A percentile compares a stretch with the other conserved stretches of the same genome.
Evolutionary conservation across 1,140 invertebrate species (phyloP).

Genomic region (Drosophila arawakana): DNA sequence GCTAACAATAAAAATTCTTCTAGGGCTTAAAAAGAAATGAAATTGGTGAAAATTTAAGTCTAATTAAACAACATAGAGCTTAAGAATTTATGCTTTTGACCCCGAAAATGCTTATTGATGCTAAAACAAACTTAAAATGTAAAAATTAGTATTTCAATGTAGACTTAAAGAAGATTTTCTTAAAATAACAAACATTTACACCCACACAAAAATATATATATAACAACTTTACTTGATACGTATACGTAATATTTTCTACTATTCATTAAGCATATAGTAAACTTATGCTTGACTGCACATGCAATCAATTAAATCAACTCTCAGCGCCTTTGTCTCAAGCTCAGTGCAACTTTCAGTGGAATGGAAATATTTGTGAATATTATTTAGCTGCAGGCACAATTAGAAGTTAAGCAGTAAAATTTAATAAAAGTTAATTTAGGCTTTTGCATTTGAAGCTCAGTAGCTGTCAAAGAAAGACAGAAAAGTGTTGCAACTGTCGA

Average conservation of each 20-base stretch:
- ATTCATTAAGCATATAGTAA: neutral
- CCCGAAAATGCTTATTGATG: too few species aligned
- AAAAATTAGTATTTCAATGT: neutral
- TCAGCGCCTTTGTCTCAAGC: neutral
- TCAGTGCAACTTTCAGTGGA: neutral
- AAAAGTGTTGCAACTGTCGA: neutral
- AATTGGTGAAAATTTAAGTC: too few species aligned
- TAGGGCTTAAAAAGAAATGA: too few species aligned
- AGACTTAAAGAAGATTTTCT: neutral
- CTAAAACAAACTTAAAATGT: too few species aligned
- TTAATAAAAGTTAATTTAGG: constrained; percentile 1
- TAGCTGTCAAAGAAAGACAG: neutral
- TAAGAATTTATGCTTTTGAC: too few species aligned
- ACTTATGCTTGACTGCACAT: constrained; percentile 6
- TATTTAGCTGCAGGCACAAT: neutral
- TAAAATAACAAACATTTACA: too few species aligned
- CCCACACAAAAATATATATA: neutral
- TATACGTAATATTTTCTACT: neutral
- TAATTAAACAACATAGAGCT: too few species aligned
- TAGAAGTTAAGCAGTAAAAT: neutral
- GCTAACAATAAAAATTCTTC: neutral
- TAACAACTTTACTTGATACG: neutral
- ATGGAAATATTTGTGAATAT: constrained; percentile 1
- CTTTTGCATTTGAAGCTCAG: neutral
- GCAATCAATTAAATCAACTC: constrained; percentile 5